These are phyloP conservation scores for Oenanthe melanoleuca DNA, from an alignment of 2,113 vertebrate genomes.

Conservation along the genomic window DNA sequence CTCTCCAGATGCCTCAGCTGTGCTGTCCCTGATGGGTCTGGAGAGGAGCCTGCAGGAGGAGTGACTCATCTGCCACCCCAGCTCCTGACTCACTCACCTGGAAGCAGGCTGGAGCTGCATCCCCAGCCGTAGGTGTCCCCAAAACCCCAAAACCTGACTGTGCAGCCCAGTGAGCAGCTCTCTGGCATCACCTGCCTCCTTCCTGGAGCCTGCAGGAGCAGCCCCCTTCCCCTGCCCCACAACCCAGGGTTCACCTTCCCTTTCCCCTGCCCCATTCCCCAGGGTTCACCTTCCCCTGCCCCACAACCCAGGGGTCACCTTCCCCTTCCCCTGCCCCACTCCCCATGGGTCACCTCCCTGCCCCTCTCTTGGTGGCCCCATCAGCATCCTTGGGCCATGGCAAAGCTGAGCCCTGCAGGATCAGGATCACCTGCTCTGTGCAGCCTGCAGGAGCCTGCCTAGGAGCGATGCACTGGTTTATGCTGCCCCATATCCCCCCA, in stretches of 20 bases:
- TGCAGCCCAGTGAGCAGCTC: neutral
- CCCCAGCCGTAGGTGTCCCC: neutral
- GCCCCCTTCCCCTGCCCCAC: neutral
- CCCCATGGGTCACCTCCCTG: neutral
- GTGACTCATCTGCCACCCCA: neutral
- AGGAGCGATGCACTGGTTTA: neutral
- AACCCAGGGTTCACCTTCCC: neutral
- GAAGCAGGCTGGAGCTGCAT: neutral
- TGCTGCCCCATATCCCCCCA: neutral
- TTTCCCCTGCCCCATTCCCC: neutral
- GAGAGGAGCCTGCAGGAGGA: neutral
- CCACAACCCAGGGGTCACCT: neutral
- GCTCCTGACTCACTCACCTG: neutral
- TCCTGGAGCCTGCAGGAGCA: rapidly evolving
- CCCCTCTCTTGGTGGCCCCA: neutral
- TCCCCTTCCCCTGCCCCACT: neutral
- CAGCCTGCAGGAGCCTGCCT: neutral
- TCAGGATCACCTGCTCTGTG: neutral
- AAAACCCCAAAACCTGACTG: neutral
- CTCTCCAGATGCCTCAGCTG: neutral
- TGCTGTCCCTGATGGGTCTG: neutral
- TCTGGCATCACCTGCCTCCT: neutral
- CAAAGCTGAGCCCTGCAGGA: neutral
- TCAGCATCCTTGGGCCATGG: neutral
- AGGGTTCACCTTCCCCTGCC: neutral